These are phyloP conservation scores for Lomographa bimaculata DNA, from an alignment of 2,888 invertebrate species.

Conservation along the genomic window DNA sequence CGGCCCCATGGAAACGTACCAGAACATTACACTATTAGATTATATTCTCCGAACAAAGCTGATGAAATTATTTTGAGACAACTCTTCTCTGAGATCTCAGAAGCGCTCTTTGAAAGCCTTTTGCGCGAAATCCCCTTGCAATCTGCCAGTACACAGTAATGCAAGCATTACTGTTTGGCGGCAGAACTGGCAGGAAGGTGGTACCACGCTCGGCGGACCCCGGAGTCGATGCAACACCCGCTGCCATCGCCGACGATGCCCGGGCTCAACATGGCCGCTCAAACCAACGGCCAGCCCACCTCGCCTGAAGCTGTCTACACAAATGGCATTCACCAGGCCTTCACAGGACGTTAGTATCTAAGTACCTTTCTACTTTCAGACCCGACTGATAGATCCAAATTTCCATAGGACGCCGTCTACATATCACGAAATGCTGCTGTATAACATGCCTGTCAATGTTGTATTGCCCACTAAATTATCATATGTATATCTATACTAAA, in stretches of 20 bases:
- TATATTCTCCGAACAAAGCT: too few relatives aligned
- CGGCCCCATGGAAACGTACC: constrained; percentile 1
- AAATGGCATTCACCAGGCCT: constrained; percentile 96
- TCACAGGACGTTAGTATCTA: constrained; percentile 91
- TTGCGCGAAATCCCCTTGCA: background rate
- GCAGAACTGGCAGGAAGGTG: constrained; percentile 24
- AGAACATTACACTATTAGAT: too few relatives aligned
- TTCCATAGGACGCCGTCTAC: constrained; percentile 7
- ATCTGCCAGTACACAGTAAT: constrained; percentile 21
- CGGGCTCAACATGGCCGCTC: constrained; percentile 96
- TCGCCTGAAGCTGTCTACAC: constrained; percentile 94
- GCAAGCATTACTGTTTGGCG: constrained; percentile 20
- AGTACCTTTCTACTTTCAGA: constrained; percentile 1
- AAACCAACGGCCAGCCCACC: constrained; percentile 94
- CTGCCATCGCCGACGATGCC: constrained; percentile 98
- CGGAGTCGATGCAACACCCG: constrained; percentile 49
- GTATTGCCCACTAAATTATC: too few relatives aligned
- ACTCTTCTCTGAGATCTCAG: too few relatives aligned
- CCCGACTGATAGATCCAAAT: background rate
- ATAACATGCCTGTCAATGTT: too few relatives aligned
- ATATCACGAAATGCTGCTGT: too few relatives aligned
- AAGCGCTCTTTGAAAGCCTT: too few relatives aligned
- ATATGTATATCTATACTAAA: too few relatives aligned
- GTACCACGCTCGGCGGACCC: constrained; percentile 24
- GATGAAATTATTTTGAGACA: too few relatives aligned